A percentile compares a stretch with the other conserved stretches of the same genome.
Evolutionary conservation across 2,113 vertebrate genomes (phyloP).

Genomic region (Apteryx owenii): DNA sequence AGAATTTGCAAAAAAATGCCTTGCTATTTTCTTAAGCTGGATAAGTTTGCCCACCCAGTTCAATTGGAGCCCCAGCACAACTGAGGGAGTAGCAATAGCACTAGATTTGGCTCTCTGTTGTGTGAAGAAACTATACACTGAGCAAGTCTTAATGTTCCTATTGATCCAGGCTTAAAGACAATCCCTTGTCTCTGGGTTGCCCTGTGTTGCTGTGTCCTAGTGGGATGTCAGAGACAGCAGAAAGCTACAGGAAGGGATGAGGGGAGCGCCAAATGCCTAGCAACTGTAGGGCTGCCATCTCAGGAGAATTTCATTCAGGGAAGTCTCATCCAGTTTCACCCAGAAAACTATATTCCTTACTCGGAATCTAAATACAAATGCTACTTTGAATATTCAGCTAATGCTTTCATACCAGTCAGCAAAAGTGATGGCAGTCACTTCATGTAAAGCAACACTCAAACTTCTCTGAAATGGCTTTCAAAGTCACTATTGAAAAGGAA

Average conservation of each 20-base stretch:
- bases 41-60: neutral
- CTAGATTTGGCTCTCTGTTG: neutral
- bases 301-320: neutral
- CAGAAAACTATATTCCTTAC: neutral
- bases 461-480: neutral
- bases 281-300: neutral
- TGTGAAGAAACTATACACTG: neutral
- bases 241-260: neutral
- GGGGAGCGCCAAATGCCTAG: neutral
- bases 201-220: neutral
- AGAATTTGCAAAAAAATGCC: neutral
- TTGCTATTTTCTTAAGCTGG: constrained; percentile 7
- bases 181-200: neutral
- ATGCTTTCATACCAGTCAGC: neutral
- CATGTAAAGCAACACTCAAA: neutral
- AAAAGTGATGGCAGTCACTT: neutral
- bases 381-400: neutral
- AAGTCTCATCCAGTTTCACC: neutral
- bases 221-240: neutral
- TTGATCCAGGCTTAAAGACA: neutral
- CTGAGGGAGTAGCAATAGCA: neutral
- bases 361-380: neutral
- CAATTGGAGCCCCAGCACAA: neutral
- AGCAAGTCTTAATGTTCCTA: neutral
- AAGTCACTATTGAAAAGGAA: neutral